Evolutionary conservation across 2,797 vertebrate genomes (phyloP), one percentile per base, ranked within the genome.

Genomic region (Micromesistius poutassou): DNA sequence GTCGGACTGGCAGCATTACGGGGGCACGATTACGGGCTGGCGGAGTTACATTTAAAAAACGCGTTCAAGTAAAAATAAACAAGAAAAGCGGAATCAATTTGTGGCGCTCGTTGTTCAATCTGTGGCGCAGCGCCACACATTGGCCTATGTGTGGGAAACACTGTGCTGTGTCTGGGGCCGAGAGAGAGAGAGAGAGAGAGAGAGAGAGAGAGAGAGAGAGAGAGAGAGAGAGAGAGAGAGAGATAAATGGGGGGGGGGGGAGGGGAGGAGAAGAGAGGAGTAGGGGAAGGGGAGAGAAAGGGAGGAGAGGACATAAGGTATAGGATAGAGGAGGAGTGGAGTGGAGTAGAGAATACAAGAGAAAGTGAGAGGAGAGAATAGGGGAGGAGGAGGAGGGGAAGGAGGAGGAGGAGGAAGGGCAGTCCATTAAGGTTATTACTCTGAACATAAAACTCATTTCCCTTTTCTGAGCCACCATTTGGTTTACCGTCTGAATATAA

Each of bases 371-470:
- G 46, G 46, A 50, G 16, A 19, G 16, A 19, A 50, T 50, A 19
- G 46, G 46, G 16, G 46, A 50, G 46, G 14, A 19, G 46, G 46
- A 50, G 4, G 46, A 5, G 19, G 16, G 84, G 85, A n/a, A n/a
- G n/a, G n/a, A n/a, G 87, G 80, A 87, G 55, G 74, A 38, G 77
- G 30, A 71, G 72, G 33, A 72, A 72, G 46, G 73, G 76, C 92
- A 31, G 30, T 94, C 92, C 91, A 94, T 94, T 94, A 91, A 92
- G 83, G 89, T 92, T 93, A 93, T 94, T 94, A 92, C 90, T 92
- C 88, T 83, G 92, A 90, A 94, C 91, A 93, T 93, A 94, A 94
- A 94, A 93, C 91, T 85, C 84, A 94, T 93, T 94, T 94, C 92
- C 89, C 91, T 93, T 94, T 92, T 91, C 91, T 85, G 88, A 90